Evolutionary conservation across 1,140 invertebrate genomes (phyloP).

Genomic region (Ptiloglossa arizonensis): DNA sequence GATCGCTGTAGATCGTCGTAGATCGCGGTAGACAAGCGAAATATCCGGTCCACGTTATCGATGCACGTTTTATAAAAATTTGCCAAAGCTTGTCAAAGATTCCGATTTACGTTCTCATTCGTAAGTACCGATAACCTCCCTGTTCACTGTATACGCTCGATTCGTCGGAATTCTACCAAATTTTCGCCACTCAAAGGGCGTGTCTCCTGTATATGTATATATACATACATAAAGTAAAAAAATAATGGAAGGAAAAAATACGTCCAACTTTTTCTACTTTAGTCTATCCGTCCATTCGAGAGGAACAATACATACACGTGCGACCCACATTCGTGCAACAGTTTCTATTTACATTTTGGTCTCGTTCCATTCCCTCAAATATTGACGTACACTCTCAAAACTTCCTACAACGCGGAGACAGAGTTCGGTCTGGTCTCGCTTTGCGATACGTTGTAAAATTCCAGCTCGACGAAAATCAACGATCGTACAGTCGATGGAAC

Average conservation of each 20-base stretch:
- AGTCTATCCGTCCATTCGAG: background rate
- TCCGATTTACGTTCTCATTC: no score
- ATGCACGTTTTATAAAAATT: no score
- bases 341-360: constrained; percentile 18
- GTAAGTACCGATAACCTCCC: no score
- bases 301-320: background rate
- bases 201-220: no score
- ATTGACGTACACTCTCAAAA: constrained; percentile 30
- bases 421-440: constrained; percentile 14
- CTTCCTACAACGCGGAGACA: background rate
- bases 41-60: no score
- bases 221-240: no score
- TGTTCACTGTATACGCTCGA: no score
- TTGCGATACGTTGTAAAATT: constrained; percentile 13
- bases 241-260: no score
- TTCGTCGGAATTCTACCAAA: no score
- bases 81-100: no score
- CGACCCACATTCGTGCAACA: constrained; percentile 30
- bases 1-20: no score
- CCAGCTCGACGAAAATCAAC: background rate
- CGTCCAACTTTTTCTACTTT: background rate
- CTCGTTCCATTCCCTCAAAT: constrained; percentile 19
- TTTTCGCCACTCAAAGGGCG: background rate
- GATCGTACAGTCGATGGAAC: background rate
- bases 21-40: no score